Conservation (phyloP, 2,113 vertebrate genomes). For the Otocyon megalotis region DNA sequence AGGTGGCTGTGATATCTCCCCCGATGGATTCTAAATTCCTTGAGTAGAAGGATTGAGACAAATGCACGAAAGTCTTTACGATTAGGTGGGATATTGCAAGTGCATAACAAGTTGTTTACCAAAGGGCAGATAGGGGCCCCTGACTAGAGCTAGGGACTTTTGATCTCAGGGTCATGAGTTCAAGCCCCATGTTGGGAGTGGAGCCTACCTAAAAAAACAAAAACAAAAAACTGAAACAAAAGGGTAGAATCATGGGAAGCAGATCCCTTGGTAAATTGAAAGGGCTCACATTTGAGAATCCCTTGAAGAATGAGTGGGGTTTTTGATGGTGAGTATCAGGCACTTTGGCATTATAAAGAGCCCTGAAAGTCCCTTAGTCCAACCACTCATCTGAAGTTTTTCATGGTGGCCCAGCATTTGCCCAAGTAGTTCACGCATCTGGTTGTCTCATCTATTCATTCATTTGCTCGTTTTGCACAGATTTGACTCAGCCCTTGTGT, state of each 20-base stretch:
- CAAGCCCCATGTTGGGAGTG: background rate
- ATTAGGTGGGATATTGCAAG: background rate
- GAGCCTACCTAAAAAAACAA: background rate
- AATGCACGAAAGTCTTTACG: background rate
- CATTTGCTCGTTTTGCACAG: background rate
- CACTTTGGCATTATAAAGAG: background rate
- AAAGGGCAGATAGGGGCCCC: background rate
- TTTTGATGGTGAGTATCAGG: background rate
- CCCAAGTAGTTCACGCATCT: background rate
- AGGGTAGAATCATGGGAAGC: background rate
- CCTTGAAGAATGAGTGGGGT: background rate
- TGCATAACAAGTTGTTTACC: background rate
- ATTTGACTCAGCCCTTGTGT: background rate
- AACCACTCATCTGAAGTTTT: background rate
- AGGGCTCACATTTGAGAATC: background rate
- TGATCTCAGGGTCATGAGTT: background rate
- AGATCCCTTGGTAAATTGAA: background rate
- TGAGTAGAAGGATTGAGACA: background rate
- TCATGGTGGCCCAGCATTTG: background rate
- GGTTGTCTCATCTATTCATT: background rate
- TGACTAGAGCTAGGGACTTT: background rate
- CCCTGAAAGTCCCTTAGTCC: background rate
- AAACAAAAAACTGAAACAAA: background rate
- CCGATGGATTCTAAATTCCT: background rate
- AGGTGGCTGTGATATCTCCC: background rate